Evolutionary conservation across 1,140 invertebrate species (phyloP).

Genomic region (Anoplolepis gracilipes): DNA sequence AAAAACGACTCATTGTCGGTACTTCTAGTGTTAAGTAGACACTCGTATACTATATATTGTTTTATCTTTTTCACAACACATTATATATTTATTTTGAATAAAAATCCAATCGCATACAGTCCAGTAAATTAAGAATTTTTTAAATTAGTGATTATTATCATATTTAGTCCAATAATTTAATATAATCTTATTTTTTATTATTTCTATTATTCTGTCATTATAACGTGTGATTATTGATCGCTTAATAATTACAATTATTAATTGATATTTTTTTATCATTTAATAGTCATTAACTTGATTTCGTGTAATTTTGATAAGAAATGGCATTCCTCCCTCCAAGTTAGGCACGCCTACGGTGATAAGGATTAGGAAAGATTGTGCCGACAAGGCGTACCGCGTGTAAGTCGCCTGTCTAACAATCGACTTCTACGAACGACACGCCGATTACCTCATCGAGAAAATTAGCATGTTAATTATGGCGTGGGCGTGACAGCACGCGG

Average conservation of each 20-base stretch:
- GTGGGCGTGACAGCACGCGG: conserved; percentile 54
- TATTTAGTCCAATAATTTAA: not conserved
- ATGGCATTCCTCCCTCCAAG: not conserved
- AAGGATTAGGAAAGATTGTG: not conserved
- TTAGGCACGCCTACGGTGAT: not conserved
- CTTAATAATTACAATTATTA: not conserved
- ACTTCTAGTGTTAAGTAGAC: no score
- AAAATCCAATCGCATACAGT: not conserved
- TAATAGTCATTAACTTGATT: not conserved
- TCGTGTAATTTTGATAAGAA: not conserved
- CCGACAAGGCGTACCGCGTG: not conserved
- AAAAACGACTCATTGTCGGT: no score
- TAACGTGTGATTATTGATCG: not conserved
- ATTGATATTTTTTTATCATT: not conserved
- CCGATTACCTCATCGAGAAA: conserved; percentile 65
- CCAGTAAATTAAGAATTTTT: not conserved
- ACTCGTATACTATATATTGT: not conserved
- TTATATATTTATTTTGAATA: not conserved
- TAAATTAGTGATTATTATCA: not conserved
- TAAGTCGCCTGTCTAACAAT: conserved; percentile 32
- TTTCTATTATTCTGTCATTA: not conserved
- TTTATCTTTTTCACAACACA: no score
- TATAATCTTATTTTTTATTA: not conserved
- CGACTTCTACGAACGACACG: conserved; percentile 59
- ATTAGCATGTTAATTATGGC: conserved; percentile 69